Base-by-base conservation (phyloP, 2,888 invertebrate species). In the Tromatobia lineatoria region DNA sequence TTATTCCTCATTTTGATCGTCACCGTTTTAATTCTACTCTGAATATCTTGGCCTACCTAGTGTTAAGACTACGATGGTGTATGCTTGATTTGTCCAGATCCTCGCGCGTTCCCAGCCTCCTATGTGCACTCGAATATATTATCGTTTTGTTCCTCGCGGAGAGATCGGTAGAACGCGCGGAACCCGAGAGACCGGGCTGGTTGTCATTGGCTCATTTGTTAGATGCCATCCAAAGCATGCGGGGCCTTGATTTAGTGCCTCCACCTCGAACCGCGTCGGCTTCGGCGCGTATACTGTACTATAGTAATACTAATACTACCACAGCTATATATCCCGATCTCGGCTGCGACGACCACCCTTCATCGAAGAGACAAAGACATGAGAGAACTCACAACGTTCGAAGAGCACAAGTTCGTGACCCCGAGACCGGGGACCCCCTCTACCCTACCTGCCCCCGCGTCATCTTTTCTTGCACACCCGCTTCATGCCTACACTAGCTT, bases 131-230 rank as follows among this genome's bases (percentile, higher is more conserved):
- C 87, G 92, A 93, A 93, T 93, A 93, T 93, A 93, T 93, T 93
- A 93, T 93, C 93, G 93, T 93, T 93, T 93, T 93, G 93, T 93
- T 93, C 93, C 88, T 90, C 82, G 87, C 88, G 88, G 85, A 80
- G 88, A 85, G 87, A 82, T 88, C 87, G 87, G 88, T 87, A 84
- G 76, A 81, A 76, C 61, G 75, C 82, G 81, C 73, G 76, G 83
- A 83, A 83, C 87, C 88, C 87, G 81, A 83, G 83, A 80, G 82
- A 85, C 88, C 90, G 91, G 91, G 93, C 90, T 91, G 93, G 93
- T 93, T 93, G 93, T 93, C 93, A 93, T 93, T 93, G 93, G 92
- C 93, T 93, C 93, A 93, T 93, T 93, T 93, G 93, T 93, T 93
- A 93, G 92, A 92, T 90, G 93, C 93, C 93, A 93, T 93, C 93